Evolutionary conservation across 2,888 invertebrate species (phyloP), one percentile per base, ranked within the genome.

Genomic region (Chloroclystis v-ata): DNA sequence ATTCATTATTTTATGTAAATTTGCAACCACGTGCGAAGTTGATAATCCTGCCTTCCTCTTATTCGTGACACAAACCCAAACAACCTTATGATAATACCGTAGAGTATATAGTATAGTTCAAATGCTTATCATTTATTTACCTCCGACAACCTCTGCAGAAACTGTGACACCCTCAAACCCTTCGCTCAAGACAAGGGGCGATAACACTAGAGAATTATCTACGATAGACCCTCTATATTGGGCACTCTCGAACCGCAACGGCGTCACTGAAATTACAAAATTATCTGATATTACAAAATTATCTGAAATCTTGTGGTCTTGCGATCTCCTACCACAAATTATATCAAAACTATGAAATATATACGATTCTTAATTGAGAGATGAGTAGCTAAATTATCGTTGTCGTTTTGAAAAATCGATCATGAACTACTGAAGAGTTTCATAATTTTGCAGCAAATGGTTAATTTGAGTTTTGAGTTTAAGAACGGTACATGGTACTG

Each of bases 221-320:
- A 67, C 57, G 13, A 82, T 77, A 24, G 32, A 54, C 20, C 81
- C 82, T 52, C 65, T 60, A 49, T 82, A 80, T 49, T 63, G 56
- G 24, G 61, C 47, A 10, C 60, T 65, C 54, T 76, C 67, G 39
- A 83, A 83, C 52, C 60, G 55, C 47, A 82, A 51, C n/a, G 47
- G 54, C 8, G 49, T 49, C 38, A 61, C 81, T 78, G 68, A 45
- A 75, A 74, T 49, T 28, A 11, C 8, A 58, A 48, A 38, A 24
- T 25, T 1, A 28, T 25, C 12, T n/a, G 8, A 13, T 13, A 9
- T 11, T 28, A 11, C 8, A 58, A 48, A 38, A 24, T 25, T 1
- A 28, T 25, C 12, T n/a, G 8, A 13, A 26, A 9, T 11, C 35
- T 26, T 9, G 9, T 26, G 1, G 8, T 26, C 8, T 6, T 8